Evolutionary conservation across 2,888 invertebrate species (phyloP).

Genomic region (Enchytraeus crypticus): DNA sequence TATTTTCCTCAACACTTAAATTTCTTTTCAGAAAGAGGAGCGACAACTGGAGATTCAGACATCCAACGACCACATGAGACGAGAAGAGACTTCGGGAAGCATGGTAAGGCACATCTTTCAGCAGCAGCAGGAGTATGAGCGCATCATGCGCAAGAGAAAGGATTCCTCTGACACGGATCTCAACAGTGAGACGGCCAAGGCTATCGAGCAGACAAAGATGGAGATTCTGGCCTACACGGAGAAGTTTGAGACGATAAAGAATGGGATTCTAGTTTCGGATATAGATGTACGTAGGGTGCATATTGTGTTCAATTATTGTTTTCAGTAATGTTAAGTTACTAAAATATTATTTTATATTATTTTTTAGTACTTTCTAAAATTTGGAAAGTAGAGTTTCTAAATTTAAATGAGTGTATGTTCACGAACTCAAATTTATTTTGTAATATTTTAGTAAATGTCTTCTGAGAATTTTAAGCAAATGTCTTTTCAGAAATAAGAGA

Average conservation of each 20-base stretch:
- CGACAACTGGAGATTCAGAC: background rate
- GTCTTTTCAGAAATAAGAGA: too few relatives aligned
- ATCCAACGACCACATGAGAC: background rate
- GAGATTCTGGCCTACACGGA: background rate
- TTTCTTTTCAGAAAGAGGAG: background rate
- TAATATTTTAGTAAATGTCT: too few relatives aligned
- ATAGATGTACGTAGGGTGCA: slow-evolving; percentile 1
- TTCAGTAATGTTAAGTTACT: too few relatives aligned
- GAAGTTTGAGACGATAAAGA: background rate
- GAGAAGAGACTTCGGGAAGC: background rate
- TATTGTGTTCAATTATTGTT: too few relatives aligned
- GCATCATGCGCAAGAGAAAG: background rate
- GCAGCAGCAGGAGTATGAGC: background rate
- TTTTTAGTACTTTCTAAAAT: too few relatives aligned
- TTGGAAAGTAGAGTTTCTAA: too few relatives aligned
- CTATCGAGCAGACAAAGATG: background rate
- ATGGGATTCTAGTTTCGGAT: slow-evolving; percentile 3
- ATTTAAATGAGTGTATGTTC: too few relatives aligned
- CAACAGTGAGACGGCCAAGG: background rate
- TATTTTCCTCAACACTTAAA: too few relatives aligned
- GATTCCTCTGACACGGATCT: background rate
- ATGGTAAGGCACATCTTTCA: background rate
- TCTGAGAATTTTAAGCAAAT: too few relatives aligned
- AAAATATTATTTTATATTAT: too few relatives aligned
- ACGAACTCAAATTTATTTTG: too few relatives aligned